Percentiles rank a stretch among this genome's conserved stretches.
Evolutionary conservation across 2,113 vertebrate genomes (phyloP).

Genomic region (Bos javanicus): DNA sequence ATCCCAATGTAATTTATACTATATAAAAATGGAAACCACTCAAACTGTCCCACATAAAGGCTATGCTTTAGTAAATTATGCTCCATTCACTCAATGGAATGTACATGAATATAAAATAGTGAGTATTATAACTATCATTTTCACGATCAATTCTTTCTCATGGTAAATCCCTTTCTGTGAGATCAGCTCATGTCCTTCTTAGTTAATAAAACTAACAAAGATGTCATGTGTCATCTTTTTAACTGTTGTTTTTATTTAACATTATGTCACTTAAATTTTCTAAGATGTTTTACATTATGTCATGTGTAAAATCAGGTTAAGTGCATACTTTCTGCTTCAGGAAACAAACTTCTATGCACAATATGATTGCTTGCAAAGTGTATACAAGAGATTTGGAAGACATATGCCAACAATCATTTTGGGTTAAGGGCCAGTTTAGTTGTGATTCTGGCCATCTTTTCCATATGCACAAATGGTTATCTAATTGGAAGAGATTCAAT

Average conservation of each 20-base stretch:
- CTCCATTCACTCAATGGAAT: constrained; percentile 27
- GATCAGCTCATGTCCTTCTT: not conserved
- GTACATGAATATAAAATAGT: constrained; percentile 33
- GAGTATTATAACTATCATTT: constrained; percentile 12
- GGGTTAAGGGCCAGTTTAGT: not conserved
- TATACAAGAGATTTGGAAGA: constrained; percentile 24
- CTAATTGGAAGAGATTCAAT: constrained; percentile 28
- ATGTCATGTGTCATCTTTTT: not conserved
- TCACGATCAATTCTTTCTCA: not conserved
- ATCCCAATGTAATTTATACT: constrained; percentile 57
- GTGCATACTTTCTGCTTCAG: constrained; percentile 35
- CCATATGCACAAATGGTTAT: not conserved
- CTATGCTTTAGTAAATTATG: constrained; percentile 53
- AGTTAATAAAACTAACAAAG: constrained; percentile 27
- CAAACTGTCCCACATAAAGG: constrained; percentile 41
- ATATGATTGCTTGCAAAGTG: not conserved
- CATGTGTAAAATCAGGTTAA: constrained; percentile 49
- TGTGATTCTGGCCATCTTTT: constrained; percentile 24
- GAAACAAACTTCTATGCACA: constrained; percentile 33
- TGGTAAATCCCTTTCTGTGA: not conserved
- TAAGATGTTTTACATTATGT: not conserved
- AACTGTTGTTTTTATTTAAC: constrained; percentile 42
- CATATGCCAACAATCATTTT: constrained; percentile 24
- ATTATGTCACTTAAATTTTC: constrained; percentile 22
- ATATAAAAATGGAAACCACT: constrained; percentile 58